Evolutionary conservation across 2,113 vertebrate genomes (phyloP).

Genomic region (Oreochromis aureus): DNA sequence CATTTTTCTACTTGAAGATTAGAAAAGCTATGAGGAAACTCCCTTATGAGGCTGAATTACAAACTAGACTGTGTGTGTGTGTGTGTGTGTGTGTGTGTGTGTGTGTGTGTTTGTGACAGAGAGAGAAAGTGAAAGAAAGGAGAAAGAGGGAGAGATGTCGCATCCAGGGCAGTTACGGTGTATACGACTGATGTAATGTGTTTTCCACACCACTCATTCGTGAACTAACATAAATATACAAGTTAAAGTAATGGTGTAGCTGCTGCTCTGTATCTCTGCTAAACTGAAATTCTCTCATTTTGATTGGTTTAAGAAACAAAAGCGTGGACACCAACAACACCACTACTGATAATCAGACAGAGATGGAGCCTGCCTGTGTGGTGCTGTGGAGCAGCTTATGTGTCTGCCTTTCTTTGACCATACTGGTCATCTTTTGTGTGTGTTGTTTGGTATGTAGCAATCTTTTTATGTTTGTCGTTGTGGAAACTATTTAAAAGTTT

Average conservation of each 20-base stretch:
- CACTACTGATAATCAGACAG: not conserved
- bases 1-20: not conserved
- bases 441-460: not conserved
- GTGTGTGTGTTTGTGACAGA: too few relatives aligned
- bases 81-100: too few relatives aligned
- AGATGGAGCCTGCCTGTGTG: not conserved
- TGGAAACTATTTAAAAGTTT: not conserved
- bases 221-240: not conserved
- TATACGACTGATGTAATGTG: not conserved
- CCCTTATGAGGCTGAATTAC: not conserved
- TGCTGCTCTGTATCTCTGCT: not conserved
- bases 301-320: not conserved
- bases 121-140: too few relatives aligned
- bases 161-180: too few relatives aligned
- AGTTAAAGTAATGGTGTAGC: not conserved
- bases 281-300: not conserved
- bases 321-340: not conserved
- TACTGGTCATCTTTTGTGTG: not conserved
- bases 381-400: not conserved
- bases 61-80: too few relatives aligned
- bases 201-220: not conserved
- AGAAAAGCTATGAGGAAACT: not conserved
- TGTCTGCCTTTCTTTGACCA: not conserved
- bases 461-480: not conserved
- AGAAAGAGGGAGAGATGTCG: too few relatives aligned